Evolutionary conservation across 2,888 invertebrate genomes (phyloP), one percentile per base, ranked within the genome.

Genomic region (Epinotia nisella): DNA sequence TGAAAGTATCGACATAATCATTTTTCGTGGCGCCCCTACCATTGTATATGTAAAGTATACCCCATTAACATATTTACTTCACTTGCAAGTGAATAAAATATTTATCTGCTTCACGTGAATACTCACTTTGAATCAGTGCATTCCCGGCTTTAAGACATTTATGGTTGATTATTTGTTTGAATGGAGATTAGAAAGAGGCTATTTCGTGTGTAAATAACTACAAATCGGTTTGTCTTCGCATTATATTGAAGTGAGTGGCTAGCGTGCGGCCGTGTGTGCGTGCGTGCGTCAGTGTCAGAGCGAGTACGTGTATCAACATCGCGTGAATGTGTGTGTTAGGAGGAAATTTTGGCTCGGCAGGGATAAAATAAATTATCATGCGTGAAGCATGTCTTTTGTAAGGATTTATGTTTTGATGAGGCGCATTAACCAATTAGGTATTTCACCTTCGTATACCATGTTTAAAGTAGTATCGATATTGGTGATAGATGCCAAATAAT

Each of bases 401-500:
- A 85, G 79, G 83, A 86, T 86, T 91, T 89, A 85, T 82, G 87
- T 89, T 90, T 88, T 80, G 83, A 85, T 79, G 87, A 89, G 85
- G 87, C 88, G 87, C 89, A 86, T 86, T 87, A 88, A 87, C 83
- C 88, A 84, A 89, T 88, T 88, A 89, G 91, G 91, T 90, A 90
- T 88, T 90, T 89, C 91, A 90, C 88, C 88, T 88, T 89, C 90
- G 90, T 92, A 89, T 90, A 93, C 92, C 91, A 90, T 89, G 88
- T 90, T 90, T 88, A 90, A 86, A 81, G 90, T 92, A 93, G 90
- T 90, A 88, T 87, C 87, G 84, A 88, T 90, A 87, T 89, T 92
- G 93, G 93, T 92, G 90, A 92, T 92, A 92, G 88, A 93, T 92
- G 93, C 93, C 93, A 92, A 93, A 93, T 92, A 92, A 93, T 91